Percentiles rank a stretch among this genome's conserved stretches.
These are phyloP conservation scores for Anagyrus pseudococci DNA, from an alignment of 2,888 invertebrate species.

Conservation along the genomic window DNA sequence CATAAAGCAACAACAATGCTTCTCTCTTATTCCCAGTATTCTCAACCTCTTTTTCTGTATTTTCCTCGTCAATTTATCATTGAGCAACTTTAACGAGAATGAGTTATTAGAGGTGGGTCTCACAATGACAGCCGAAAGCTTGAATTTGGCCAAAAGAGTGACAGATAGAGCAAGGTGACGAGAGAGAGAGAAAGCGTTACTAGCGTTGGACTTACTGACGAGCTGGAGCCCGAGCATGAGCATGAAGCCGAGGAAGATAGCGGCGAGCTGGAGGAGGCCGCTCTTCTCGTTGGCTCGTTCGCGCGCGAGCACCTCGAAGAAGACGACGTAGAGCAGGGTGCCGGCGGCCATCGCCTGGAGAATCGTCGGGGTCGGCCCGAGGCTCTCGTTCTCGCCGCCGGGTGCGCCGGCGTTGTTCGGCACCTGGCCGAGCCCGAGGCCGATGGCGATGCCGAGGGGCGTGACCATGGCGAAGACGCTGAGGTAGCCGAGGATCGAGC, in stretches of 20 bases:
- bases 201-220: slow-evolving; percentile 43
- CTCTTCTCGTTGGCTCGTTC: slow-evolving; percentile 69
- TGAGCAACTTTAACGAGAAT: no score
- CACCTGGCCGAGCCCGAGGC: slow-evolving; percentile 64
- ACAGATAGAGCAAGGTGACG: no score
- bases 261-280: slow-evolving; percentile 66
- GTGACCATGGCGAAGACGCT: slow-evolving; percentile 72
- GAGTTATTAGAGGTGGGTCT: no score
- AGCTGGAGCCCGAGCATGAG: slow-evolving; percentile 66
- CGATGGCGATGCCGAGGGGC: slow-evolving; percentile 72
- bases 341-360: slow-evolving; percentile 80
- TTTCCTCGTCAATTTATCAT: no score
- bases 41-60: no score
- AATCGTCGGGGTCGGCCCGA: slow-evolving; percentile 64
- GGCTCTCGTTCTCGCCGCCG: slow-evolving; percentile 47
- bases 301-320: slow-evolving; percentile 81
- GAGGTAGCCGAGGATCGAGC: slow-evolving; percentile 67
- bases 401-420: slow-evolving; percentile 47
- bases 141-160: no score
- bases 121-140: no score
- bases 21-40: no score
- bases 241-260: slow-evolving; percentile 67
- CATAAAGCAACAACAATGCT: no score
- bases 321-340: slow-evolving; percentile 80
- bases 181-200: background rate